These are phyloP conservation scores for Lophotis ruficrista DNA, from an alignment of 2,113 vertebrate species.

Conservation along the genomic window DNA sequence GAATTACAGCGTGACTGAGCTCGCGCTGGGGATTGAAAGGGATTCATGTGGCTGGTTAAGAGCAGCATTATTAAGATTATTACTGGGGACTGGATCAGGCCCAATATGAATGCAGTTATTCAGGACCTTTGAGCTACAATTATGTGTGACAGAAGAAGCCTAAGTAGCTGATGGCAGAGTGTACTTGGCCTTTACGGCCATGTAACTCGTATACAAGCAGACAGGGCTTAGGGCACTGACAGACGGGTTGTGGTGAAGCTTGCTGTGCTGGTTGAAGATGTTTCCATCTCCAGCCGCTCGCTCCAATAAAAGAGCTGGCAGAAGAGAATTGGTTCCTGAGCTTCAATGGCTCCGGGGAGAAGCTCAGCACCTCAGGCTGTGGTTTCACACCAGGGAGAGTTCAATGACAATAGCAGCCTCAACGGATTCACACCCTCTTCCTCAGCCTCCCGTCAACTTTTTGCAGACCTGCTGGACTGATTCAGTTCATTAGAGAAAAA, in stretches of 20 bases:
- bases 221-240: slow-evolving; percentile 14
- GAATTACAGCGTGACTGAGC: slow-evolving; percentile 3
- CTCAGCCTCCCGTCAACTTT: not conserved
- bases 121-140: slow-evolving; percentile 46
- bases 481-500: not conserved
- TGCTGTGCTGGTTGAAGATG: slow-evolving; percentile 19
- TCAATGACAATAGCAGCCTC: slow-evolving; percentile 38
- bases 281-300: slow-evolving; percentile 11
- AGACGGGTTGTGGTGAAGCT: not conserved
- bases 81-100: slow-evolving; percentile 14
- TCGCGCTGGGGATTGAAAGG: not conserved
- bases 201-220: not conserved
- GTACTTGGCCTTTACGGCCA: not conserved
- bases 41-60: slow-evolving; percentile 22
- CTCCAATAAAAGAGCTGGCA: slow-evolving; percentile 30
- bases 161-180: not conserved
- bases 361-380: slow-evolving; percentile 55
- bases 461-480: not conserved
- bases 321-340: slow-evolving; percentile 15
- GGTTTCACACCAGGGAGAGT: not conserved
- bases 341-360: not conserved
- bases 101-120: slow-evolving; percentile 18
- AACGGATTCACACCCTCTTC: slow-evolving; percentile 51
- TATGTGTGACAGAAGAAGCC: slow-evolving; percentile 4
- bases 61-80: slow-evolving; percentile 11